Conservation (phyloP, 2,113 vertebrate genomes). For the Proterorhinus semilunaris region DNA sequence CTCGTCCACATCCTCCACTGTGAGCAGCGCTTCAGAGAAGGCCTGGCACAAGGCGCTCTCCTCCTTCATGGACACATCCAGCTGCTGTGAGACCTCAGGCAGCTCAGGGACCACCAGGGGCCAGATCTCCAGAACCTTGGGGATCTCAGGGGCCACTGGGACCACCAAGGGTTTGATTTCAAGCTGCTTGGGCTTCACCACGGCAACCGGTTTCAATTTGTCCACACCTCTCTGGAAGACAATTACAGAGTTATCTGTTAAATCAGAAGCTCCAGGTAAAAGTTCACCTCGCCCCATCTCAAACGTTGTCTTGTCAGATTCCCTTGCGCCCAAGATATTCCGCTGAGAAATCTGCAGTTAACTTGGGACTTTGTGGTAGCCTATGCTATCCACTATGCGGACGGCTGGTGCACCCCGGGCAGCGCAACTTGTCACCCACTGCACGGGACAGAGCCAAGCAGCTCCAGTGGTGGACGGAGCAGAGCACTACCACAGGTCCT, state of each 20-base stretch:
- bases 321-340: too few relatives aligned
- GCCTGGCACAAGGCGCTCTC: slow-evolving; percentile 87
- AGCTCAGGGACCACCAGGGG: slow-evolving; percentile 15
- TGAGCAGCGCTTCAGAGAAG: slow-evolving; percentile 84
- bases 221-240: slow-evolving; percentile 40
- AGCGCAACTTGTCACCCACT: too few relatives aligned
- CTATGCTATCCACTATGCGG: too few relatives aligned
- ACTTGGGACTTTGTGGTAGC: too few relatives aligned
- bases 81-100: not conserved
- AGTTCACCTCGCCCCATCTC: too few relatives aligned
- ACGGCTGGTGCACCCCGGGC: too few relatives aligned
- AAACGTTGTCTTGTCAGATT: too few relatives aligned
- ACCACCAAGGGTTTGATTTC: not conserved
- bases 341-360: too few relatives aligned
- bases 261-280: not conserved
- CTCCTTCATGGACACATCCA: slow-evolving; percentile 80
- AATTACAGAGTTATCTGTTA: not conserved
- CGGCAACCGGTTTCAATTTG: slow-evolving; percentile 52
- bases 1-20: slow-evolving; percentile 85
- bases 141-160: slow-evolving; percentile 28
- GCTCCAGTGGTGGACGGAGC: too few relatives aligned
- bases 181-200: slow-evolving; percentile 43
- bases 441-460: too few relatives aligned
- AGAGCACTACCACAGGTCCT: too few relatives aligned
- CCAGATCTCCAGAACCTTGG: too few relatives aligned